Percentiles rank a stretch among this genome's conserved stretches.
phyloP scores from a whole-genome alignment of 2,797 vertebrate species.

The Phataginus tricuspis region DNA sequence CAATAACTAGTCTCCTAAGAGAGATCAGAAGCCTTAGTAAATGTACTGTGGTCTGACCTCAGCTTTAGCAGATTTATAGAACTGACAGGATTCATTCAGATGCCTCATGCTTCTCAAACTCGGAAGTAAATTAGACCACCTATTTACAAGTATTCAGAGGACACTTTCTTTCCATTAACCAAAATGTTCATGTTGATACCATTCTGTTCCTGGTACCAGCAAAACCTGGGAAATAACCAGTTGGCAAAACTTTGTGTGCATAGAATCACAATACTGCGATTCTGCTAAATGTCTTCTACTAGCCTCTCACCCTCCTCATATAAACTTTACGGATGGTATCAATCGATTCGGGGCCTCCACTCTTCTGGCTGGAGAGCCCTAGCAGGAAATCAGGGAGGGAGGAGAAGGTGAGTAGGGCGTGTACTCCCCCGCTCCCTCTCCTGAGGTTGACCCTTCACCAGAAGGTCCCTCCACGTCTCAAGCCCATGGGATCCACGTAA shows the following conservation, averaged over 20 bases:
- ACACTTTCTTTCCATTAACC: neutral
- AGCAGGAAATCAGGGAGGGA: neutral
- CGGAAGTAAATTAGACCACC: neutral
- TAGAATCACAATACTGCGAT: neutral
- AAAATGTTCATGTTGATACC: neutral
- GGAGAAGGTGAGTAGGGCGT: neutral
- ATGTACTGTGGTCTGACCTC: neutral
- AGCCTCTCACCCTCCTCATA: neutral
- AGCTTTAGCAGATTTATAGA: neutral
- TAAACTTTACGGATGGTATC: neutral
- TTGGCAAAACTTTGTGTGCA: neutral
- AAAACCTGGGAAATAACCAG: neutral
- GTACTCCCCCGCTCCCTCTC: neutral
- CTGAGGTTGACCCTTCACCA: neutral
- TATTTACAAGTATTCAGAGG: neutral
- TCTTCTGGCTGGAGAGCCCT: neutral
- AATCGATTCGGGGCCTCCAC: neutral
- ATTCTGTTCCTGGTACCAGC: neutral
- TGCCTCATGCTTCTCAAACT: neutral
- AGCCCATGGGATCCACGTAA: neutral
- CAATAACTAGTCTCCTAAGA: neutral
- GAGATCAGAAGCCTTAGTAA: neutral
- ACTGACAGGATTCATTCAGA: neutral
- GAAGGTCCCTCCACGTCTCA: neutral
- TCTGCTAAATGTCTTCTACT: neutral